These are phyloP conservation scores for Caenorhabditis becei DNA, from an alignment of 2,888 invertebrate genomes.

Conservation along the genomic window DNA sequence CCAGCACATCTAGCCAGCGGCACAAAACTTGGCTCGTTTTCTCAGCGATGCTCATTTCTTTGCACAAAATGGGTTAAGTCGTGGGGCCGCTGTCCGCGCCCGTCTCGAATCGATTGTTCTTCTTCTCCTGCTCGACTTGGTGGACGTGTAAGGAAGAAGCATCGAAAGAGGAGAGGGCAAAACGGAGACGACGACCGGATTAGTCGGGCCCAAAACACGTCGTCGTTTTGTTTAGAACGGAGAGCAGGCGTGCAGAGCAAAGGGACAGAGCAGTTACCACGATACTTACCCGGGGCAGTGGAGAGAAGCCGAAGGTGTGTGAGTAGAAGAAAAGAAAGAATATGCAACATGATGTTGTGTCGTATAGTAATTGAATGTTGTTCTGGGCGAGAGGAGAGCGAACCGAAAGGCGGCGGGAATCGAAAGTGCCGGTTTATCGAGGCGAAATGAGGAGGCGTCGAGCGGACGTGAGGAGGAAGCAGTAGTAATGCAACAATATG, in stretches of 20 bases:
- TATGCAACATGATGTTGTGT: constrained; percentile 43
- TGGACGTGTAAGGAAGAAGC: constrained; percentile 22
- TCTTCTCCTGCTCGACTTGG: constrained; percentile 4
- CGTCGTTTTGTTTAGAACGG: constrained; percentile 44
- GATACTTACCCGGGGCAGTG: constrained; percentile 31
- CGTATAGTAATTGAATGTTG: constrained; percentile 51
- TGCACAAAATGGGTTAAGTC: constrained; percentile 58
- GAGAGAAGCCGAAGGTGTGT: constrained; percentile 40
- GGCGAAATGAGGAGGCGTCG: constrained; percentile 33
- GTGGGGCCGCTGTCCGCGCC: constrained; percentile 26
- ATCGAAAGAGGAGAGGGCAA: constrained; percentile 25
- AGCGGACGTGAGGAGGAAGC: constrained; percentile 6
- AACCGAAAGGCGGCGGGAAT: constrained; percentile 35
- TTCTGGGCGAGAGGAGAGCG: constrained; percentile 27
- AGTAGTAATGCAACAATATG: constrained; percentile 44
- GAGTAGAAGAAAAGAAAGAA: constrained; percentile 43
- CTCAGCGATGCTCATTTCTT: constrained; percentile 54
- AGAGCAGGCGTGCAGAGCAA: no score
- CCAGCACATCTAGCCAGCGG: constrained; percentile 21
- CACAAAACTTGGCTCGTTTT: constrained; percentile 57
- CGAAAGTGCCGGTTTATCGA: constrained; percentile 59
- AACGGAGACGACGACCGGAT: constrained; percentile 28
- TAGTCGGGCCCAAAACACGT: constrained; percentile 24
- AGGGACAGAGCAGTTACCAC: background rate
- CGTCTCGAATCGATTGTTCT: constrained; percentile 47